Evolutionary conservation across 1,140 invertebrate genomes (phyloP).

Genomic region (Achatina immaculata): DNA sequence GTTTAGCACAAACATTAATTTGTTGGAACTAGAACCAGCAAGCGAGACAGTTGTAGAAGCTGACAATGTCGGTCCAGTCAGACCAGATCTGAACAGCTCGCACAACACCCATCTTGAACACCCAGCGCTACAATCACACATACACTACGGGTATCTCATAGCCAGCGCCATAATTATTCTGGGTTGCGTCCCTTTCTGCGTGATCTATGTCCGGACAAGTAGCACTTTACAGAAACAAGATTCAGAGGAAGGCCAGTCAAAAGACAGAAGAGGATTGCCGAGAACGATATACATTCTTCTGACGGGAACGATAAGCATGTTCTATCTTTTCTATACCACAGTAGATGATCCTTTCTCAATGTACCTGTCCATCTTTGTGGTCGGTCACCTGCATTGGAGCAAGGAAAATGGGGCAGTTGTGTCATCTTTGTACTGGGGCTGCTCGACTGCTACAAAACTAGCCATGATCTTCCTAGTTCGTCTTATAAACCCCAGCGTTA

Average conservation of each 20-base stretch:
- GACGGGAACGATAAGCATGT: background rate
- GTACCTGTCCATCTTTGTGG: conserved; percentile 23
- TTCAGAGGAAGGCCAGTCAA: too few species aligned
- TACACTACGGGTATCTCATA: conserved; percentile 37
- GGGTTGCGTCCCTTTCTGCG: conserved; percentile 3
- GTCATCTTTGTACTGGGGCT: conserved; percentile 13
- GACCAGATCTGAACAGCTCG: background rate
- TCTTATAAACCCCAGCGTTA: background rate
- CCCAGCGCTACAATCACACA: conserved; percentile 1
- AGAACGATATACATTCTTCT: background rate
- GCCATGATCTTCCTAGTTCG: background rate
- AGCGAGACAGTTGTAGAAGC: background rate
- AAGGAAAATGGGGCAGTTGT: conserved; percentile 6
- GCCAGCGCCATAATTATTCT: conserved; percentile 21
- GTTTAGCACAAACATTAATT: background rate
- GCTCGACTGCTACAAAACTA: conserved; percentile 10
- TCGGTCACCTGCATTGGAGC: conserved; percentile 6
- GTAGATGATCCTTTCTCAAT: conserved; percentile 12
- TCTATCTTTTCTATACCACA: conserved; percentile 20
- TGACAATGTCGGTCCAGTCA: background rate
- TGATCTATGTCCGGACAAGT: conserved; percentile 16
- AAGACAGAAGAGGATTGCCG: background rate
- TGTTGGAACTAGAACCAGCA: background rate
- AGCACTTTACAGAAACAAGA: too few species aligned
- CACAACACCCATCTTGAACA: background rate